phyloP scores from a whole-genome alignment of 2,113 vertebrate genomes.

The Cinclus cinclus region DNA sequence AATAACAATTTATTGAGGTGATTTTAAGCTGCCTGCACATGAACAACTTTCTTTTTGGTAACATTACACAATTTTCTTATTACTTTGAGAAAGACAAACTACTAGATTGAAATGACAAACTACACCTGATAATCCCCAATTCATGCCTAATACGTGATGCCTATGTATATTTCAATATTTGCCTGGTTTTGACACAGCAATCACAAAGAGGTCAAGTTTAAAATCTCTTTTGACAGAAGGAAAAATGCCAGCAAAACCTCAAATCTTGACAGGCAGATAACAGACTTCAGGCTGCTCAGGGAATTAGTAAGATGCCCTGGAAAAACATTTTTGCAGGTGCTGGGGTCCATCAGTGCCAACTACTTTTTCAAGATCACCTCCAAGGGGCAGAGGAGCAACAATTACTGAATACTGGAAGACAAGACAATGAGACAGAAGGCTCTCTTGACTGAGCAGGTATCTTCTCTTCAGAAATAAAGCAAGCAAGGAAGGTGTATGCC shows the following conservation, averaged over 20 bases:
- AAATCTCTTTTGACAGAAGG: not conserved
- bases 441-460: not conserved
- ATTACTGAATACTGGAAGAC: not conserved
- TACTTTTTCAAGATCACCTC: not conserved
- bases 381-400: not conserved
- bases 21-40: not conserved
- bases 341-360: not conserved
- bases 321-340: not conserved
- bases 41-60: not conserved
- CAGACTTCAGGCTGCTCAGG: not conserved
- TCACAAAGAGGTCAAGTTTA: not conserved
- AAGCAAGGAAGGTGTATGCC: not conserved
- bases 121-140: not conserved
- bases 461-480: not conserved
- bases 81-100: not conserved
- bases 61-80: not conserved
- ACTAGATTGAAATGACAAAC: not conserved
- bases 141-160: not conserved
- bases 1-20: not conserved
- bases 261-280: not conserved
- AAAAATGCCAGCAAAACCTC: not conserved
- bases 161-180: not conserved
- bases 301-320: not conserved
- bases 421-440: rapidly evolving
- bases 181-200: not conserved